Evolutionary conservation across 2,888 invertebrate genomes (phyloP).

Genomic region (Pristionchus maxplancki): DNA sequence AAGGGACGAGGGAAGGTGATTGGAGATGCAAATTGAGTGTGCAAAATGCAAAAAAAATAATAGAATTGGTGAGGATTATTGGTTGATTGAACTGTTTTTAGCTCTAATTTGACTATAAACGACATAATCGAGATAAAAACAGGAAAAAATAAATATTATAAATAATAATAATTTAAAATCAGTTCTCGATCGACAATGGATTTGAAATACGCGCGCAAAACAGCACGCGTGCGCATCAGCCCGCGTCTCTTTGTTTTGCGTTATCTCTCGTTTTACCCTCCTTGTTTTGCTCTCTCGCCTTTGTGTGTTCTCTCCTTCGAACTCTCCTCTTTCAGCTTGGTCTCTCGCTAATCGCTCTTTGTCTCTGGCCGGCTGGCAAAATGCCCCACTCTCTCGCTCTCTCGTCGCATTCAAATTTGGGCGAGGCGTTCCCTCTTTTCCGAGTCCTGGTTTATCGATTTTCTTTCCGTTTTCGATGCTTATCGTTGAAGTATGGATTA

Average conservation of each 20-base stretch:
- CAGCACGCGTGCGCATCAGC: slow-evolving; percentile 7
- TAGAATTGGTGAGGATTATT: too few relatives aligned
- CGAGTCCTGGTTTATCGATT: background rate
- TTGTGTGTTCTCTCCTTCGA: background rate
- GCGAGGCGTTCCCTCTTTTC: background rate
- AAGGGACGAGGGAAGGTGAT: too few relatives aligned
- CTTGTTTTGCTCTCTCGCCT: background rate
- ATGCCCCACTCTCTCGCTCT: slow-evolving; percentile 4
- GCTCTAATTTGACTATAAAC: too few relatives aligned
- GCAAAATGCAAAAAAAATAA: too few relatives aligned
- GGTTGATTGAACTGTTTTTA: too few relatives aligned
- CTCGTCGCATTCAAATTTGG: slow-evolving; percentile 35
- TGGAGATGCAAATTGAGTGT: too few relatives aligned
- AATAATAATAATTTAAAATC: background rate
- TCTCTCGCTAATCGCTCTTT: background rate
- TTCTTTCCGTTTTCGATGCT: background rate
- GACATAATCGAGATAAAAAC: too few relatives aligned
- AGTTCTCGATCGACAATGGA: background rate
- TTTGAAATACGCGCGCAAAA: slow-evolving; percentile 24
- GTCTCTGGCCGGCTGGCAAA: background rate
- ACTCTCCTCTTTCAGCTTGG: background rate
- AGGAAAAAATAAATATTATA: too few relatives aligned
- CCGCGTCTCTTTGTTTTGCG: background rate
- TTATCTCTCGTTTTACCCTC: background rate
- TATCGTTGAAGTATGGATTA: background rate